Evolutionary conservation across 2,113 vertebrate genomes (phyloP).

Genomic region (Saccopteryx bilineata): DNA sequence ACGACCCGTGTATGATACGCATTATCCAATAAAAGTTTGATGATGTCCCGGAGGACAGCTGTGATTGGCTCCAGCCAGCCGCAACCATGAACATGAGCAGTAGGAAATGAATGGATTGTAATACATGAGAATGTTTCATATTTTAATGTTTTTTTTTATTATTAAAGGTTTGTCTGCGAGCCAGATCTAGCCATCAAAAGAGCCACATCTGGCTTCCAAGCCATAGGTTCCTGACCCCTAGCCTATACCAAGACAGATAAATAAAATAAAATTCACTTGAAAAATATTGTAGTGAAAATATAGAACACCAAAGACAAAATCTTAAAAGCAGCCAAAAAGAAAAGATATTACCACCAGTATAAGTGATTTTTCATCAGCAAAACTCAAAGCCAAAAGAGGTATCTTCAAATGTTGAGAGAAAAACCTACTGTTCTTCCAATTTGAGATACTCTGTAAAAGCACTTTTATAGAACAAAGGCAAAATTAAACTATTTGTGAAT

Average conservation of each 20-base stretch:
- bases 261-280: not conserved
- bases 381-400: not conserved
- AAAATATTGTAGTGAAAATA: not conserved
- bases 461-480: not conserved
- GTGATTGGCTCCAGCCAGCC: too few relatives aligned
- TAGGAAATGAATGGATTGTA: too few relatives aligned
- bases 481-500: not conserved
- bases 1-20: too few relatives aligned
- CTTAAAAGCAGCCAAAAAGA: not conserved
- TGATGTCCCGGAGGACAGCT: too few relatives aligned
- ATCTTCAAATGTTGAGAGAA: not conserved
- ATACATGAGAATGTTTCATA: too few relatives aligned
- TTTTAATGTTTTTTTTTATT: too few relatives aligned
- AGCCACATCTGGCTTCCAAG: too few relatives aligned
- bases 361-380: not conserved
- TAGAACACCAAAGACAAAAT: not conserved
- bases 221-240: too few relatives aligned
- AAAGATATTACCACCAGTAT: not conserved
- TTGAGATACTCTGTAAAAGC: not conserved
- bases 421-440: not conserved
- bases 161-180: too few relatives aligned
- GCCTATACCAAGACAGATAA: not conserved
- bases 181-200: too few relatives aligned
- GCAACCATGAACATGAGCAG: too few relatives aligned
- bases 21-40: too few relatives aligned